Evolutionary conservation across 2,113 vertebrate genomes (phyloP).

Genomic region (Hippocampus comes): DNA sequence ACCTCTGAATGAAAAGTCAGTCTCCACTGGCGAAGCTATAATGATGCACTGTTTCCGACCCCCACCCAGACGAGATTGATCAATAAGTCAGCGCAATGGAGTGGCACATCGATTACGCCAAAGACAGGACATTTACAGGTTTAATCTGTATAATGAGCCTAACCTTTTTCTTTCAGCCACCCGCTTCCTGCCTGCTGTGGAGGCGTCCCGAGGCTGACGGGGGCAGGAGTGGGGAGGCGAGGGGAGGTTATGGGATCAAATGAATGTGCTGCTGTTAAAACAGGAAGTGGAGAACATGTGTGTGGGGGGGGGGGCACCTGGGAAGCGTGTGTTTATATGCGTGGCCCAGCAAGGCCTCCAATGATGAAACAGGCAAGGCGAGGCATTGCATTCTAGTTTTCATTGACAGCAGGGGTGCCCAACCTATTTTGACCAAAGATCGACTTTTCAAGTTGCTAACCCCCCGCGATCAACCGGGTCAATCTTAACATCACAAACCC

Average conservation of each 20-base stretch:
- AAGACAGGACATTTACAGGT: constrained; percentile 74
- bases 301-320: constrained; percentile 29
- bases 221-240: neutral
- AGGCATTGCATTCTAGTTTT: neutral
- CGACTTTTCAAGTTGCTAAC: no score
- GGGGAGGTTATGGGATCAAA: neutral
- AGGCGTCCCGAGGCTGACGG: constrained; percentile 36
- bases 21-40: constrained; percentile 37
- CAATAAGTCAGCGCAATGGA: constrained; percentile 76
- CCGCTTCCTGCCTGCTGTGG: constrained; percentile 42
- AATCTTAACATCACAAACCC: no score
- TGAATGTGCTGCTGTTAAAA: constrained; percentile 5
- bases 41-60: constrained; percentile 63
- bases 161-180: constrained; percentile 69
- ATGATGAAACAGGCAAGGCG: constrained; percentile 60
- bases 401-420: no score
- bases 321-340: constrained; percentile 50
- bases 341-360: constrained; percentile 43
- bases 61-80: constrained; percentile 63
- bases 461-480: no score
- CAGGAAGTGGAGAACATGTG: constrained; percentile 36
- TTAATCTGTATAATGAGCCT: constrained; percentile 77
- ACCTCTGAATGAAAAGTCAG: constrained; percentile 28
- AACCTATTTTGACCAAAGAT: no score
- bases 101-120: constrained; percentile 73